A percentile compares a stretch with the other conserved stretches of the same genome.
phyloP scores from a whole-genome alignment of 2,797 vertebrate genomes.

The Nyctalus aviator region DNA sequence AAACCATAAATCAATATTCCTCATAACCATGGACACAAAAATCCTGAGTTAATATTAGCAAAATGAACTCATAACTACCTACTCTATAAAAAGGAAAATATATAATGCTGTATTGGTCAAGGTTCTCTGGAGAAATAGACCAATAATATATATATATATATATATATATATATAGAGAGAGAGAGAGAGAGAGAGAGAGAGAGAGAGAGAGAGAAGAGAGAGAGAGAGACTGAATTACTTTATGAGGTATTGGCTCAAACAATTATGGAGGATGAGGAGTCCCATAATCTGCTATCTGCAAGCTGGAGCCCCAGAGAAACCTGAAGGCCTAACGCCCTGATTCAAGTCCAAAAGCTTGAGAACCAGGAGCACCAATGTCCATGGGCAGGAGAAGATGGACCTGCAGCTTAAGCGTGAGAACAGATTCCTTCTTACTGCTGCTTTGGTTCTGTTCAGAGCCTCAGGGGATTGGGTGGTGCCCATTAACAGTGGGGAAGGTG shows the following conservation, averaged over 20 bases:
- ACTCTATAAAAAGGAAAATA: background rate
- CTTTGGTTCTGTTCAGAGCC: background rate
- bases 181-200: background rate
- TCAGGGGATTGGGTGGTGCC: background rate
- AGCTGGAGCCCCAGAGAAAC: background rate
- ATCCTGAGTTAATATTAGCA: background rate
- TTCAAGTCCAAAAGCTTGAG: background rate
- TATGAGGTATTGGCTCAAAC: background rate
- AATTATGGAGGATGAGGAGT: background rate
- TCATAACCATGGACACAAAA: background rate
- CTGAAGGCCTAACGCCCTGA: background rate
- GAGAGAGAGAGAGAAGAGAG: background rate
- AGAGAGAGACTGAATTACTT: too few relatives aligned
- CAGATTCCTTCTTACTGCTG: background rate
- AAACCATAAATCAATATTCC: slow-evolving; percentile 1
- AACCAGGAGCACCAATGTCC: background rate
- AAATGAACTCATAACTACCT: background rate
- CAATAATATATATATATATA: background rate
- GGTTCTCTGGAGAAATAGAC: background rate
- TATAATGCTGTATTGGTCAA: background rate
- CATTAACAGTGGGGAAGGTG: background rate
- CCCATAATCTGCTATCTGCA: background rate
- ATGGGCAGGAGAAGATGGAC: background rate
- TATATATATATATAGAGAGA: too few relatives aligned
- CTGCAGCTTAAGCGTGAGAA: background rate